Evolutionary conservation across 2,888 invertebrate species (phyloP).

Genomic region (Lasioglossum calceatum): DNA sequence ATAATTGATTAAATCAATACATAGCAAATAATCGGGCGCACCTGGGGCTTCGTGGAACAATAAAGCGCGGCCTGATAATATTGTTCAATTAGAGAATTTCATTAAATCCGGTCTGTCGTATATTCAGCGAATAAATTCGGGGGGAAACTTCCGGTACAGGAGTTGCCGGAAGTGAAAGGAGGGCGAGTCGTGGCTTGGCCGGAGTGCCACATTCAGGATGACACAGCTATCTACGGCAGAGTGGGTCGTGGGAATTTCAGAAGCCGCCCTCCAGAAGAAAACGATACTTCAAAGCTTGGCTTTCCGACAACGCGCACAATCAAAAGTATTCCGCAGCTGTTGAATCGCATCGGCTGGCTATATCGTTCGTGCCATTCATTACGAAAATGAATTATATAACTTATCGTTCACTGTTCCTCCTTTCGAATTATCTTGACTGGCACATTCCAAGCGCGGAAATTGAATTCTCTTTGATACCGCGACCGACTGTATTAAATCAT

Average conservation of each 20-base stretch:
- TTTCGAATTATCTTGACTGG: neutral
- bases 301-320: no score
- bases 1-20: neutral
- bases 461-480: neutral
- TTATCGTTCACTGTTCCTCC: neutral
- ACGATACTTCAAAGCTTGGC: slow-evolving; percentile 33
- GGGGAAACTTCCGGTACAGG: slow-evolving; percentile 26
- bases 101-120: neutral
- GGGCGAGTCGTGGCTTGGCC: slow-evolving; percentile 38
- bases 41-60: neutral
- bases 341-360: neutral
- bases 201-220: slow-evolving; percentile 25
- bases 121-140: slow-evolving; percentile 37
- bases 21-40: neutral
- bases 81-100: neutral
- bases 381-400: neutral
- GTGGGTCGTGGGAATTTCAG: slow-evolving; percentile 35
- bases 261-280: slow-evolving; percentile 39
- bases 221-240: slow-evolving; percentile 20
- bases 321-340: neutral
- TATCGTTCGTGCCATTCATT: neutral
- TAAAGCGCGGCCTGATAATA: neutral
- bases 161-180: slow-evolving; percentile 25
- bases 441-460: neutral
- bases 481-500: neutral